These are phyloP conservation scores for Zaprionus obscuricornis DNA, from an alignment of 2,888 invertebrate species.

Conservation along the genomic window DNA sequence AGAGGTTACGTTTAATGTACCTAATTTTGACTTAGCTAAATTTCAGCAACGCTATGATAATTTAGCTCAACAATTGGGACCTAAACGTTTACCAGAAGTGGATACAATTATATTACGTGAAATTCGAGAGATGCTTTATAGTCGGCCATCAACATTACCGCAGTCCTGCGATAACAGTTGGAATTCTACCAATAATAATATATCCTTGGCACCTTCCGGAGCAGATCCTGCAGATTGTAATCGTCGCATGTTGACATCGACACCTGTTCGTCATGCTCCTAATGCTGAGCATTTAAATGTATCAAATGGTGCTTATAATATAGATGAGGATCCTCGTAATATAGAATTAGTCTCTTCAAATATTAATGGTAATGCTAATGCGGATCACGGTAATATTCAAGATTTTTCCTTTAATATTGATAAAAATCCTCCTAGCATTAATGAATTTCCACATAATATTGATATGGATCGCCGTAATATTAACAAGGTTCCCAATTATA, in stretches of 20 bases:
- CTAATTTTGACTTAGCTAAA: background rate
- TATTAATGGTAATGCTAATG: too few species aligned
- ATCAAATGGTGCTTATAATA: background rate
- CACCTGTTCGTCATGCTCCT: too few species aligned
- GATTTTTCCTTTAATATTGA: background rate
- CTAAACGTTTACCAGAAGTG: background rate
- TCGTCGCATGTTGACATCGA: background rate
- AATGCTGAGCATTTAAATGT: background rate
- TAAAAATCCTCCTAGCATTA: too few species aligned
- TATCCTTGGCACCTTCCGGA: background rate
- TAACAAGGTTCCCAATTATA: too few species aligned
- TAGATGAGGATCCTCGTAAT: background rate
- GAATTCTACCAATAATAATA: background rate
- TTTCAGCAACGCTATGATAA: conserved; percentile 1
- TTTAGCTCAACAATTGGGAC: background rate
- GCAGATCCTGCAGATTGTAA: background rate
- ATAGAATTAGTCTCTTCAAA: too few species aligned
- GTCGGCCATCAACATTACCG: background rate
- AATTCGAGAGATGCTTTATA: conserved; percentile 5
- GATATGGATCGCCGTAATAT: too few species aligned
- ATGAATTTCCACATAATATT: too few species aligned
- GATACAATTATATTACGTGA: background rate
- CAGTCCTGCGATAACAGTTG: background rate
- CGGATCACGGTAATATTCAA: background rate
- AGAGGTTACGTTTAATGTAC: background rate